These are phyloP conservation scores for Oplegnathus fasciatus DNA, from an alignment of 2,113 vertebrate genomes.

Conservation along the genomic window DNA sequence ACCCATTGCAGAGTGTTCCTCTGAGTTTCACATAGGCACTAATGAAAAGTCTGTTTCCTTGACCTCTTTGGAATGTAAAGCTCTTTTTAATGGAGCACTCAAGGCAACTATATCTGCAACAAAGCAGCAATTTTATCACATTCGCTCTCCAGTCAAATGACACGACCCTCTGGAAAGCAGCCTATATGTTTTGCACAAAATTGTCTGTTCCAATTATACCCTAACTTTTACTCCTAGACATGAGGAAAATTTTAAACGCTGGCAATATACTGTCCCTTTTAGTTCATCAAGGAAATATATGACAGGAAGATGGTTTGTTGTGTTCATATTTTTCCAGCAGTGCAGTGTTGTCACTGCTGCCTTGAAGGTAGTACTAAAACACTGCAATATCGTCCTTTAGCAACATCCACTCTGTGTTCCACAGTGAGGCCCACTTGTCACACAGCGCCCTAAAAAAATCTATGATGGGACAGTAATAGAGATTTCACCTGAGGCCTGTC, in stretches of 20 bases:
- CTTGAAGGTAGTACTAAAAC: conserved; percentile 36
- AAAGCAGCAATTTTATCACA: background rate
- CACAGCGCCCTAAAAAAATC: conserved; percentile 26
- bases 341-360: conserved; percentile 16
- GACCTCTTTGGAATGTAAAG: background rate
- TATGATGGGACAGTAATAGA: conserved; percentile 41
- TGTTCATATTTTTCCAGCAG: conserved; percentile 2
- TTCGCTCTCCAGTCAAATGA: background rate
- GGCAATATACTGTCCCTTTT: background rate
- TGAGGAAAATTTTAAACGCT: background rate
- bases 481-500: conserved; percentile 60
- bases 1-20: background rate
- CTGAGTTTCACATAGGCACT: background rate
- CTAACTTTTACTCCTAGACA: background rate
- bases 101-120: background rate
- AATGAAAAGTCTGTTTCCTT: background rate
- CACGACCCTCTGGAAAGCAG: background rate
- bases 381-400: conserved; percentile 29
- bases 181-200: background rate
- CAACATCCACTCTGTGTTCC: conserved; percentile 23
- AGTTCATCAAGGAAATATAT: background rate
- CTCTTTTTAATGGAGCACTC: background rate
- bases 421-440: conserved; percentile 41
- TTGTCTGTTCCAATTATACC: background rate
- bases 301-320: background rate